phyloP scores from a whole-genome alignment of 2,888 invertebrate genomes.

The Encarsia formosa region DNA sequence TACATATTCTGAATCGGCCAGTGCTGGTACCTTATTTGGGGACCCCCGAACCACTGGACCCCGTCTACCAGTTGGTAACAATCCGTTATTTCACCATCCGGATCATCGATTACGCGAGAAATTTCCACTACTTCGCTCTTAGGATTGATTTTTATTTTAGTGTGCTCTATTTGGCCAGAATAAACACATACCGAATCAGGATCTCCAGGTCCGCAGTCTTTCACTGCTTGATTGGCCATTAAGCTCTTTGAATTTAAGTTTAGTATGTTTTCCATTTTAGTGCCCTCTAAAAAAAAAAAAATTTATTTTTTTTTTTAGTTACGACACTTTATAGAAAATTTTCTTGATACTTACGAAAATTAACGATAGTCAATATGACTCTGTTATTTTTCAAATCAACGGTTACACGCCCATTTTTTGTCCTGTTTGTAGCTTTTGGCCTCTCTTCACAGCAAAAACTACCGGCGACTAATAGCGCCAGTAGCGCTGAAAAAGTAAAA shows the following conservation, averaged over 20 bases:
- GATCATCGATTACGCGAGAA: slow-evolving; percentile 22
- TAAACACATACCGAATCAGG: too few relatives aligned
- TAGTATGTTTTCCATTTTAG: slow-evolving; percentile 26
- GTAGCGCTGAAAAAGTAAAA: neutral
- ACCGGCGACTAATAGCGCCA: neutral
- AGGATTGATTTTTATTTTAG: slow-evolving; percentile 28
- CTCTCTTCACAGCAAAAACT: neutral
- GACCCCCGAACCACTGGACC: slow-evolving; percentile 66
- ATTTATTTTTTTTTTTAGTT: neutral
- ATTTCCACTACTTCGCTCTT: slow-evolving; percentile 30
- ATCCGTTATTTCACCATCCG: slow-evolving; percentile 32
- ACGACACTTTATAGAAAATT: neutral
- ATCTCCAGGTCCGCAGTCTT: too few relatives aligned
- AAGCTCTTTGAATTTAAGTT: too few relatives aligned
- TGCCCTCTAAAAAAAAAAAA: slow-evolving; percentile 24
- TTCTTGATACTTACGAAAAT: slow-evolving; percentile 30
- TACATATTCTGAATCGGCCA: slow-evolving; percentile 63
- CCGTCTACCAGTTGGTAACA: slow-evolving; percentile 35
- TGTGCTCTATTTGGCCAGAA: too few relatives aligned
- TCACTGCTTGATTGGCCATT: too few relatives aligned
- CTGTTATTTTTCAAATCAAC: slow-evolving; percentile 25
- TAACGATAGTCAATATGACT: slow-evolving; percentile 30
- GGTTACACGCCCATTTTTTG: slow-evolving; percentile 33
- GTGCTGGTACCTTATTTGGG: slow-evolving; percentile 58
- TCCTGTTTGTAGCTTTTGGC: slow-evolving; percentile 6